Evolutionary conservation across 2,888 invertebrate species (phyloP), one percentile per base, ranked within the genome.

Genomic region (Cheilosia grossa): DNA sequence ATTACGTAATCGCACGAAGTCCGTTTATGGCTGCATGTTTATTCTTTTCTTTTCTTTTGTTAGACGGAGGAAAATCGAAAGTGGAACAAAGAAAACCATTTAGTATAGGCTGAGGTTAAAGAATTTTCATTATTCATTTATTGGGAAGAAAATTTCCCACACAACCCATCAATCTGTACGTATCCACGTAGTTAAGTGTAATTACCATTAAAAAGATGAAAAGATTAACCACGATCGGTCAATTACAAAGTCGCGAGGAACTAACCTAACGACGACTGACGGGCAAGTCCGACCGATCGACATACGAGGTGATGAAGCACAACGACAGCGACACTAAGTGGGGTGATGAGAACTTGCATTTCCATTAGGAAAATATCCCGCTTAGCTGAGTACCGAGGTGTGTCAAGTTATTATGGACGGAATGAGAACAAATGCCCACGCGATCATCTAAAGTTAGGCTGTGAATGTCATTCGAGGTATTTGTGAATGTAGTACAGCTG

Each of bases 201-300:
- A 66, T 63, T 51, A 49, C 24, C 59, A 47, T 66, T 66, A 61
- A 17, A 66, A 21, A 54, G 59, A 75, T 59, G 17, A 40, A 66
- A 72, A 70, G 51, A 66, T 75, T 64, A 37, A 19, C 54, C 40
- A 53, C 53, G 72, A 21, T 51, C 27, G 37, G 47, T 59, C 61
- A 59, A 80, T 80, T 67, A 67, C 56, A 56, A 27, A 51, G 74
- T 56, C 40, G 51, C 51, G 47, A 51, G 42, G 67, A 74, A 66
- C 59, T 37, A 33, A 66, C 37, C 30, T 77, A 79, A 79, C 73
- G 58, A 59, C 63, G 81, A 44, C 56, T 44, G 40, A 64, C 63
- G 47, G 67, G 37, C 59, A 70, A 70, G 58, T 30, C 27, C 33
- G 70, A 49, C 24, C 24, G 49, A 49, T 33, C 21, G 37, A 58